These are phyloP conservation scores for Andrena cerasifolii DNA, from an alignment of 1,140 invertebrate species.

Conservation along the genomic window DNA sequence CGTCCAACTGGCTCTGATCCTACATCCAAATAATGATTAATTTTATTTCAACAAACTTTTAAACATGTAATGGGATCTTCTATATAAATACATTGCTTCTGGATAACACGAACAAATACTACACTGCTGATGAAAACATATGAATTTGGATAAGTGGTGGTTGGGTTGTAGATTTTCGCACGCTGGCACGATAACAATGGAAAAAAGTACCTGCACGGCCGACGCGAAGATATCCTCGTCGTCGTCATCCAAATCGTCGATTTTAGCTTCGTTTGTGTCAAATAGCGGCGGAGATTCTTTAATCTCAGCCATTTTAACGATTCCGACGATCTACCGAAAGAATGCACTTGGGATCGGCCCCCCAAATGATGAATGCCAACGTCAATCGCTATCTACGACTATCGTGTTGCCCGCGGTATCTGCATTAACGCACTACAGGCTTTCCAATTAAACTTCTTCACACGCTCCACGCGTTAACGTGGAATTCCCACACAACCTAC, in stretches of 20 bases:
- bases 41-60: neutral
- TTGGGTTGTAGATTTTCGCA: slow-evolving; percentile 1
- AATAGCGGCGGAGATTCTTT: slow-evolving; percentile 87
- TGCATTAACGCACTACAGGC: slow-evolving; percentile 15
- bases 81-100: neutral
- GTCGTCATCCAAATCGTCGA: slow-evolving; percentile 87
- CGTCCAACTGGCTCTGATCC: slow-evolving; percentile 74
- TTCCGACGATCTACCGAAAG: slow-evolving; percentile 76
- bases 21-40: slow-evolving; percentile 44
- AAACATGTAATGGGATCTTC: neutral
- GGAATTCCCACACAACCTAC: neutral
- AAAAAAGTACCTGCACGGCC: slow-evolving; percentile 86
- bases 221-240: slow-evolving; percentile 91
- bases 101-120: neutral
- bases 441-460: neutral
- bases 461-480: slow-evolving; percentile 1
- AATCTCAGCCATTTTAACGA: slow-evolving; percentile 85
- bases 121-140: slow-evolving; percentile 11
- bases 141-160: neutral
- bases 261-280: slow-evolving; percentile 86
- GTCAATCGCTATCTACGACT: slow-evolving; percentile 49
- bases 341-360: slow-evolving; percentile 66
- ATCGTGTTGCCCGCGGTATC: slow-evolving; percentile 33
- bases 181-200: slow-evolving; percentile 8
- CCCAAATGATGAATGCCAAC: slow-evolving; percentile 55